A percentile compares a stretch with the other conserved stretches of the same genome.
Conservation (phyloP, 2,888 invertebrate species). For the Syrista parreyssii region DNA sequence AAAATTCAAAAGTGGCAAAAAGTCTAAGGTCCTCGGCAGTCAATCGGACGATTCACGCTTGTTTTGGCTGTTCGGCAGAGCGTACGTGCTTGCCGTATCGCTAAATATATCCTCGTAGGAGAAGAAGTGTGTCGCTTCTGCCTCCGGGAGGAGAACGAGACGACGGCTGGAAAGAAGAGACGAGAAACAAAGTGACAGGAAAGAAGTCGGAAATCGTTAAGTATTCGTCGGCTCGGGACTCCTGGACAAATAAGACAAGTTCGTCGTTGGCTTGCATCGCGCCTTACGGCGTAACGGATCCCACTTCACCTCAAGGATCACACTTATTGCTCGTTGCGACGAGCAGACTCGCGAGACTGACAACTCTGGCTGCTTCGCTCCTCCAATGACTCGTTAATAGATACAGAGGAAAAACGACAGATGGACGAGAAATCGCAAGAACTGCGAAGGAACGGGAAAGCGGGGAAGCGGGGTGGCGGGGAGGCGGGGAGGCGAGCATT, state of each 20-base stretch:
- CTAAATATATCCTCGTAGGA: not conserved
- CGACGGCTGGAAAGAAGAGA: conserved; percentile 11
- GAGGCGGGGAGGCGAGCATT: conserved; percentile 3
- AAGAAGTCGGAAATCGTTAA: conserved; percentile 63
- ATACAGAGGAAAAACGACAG: conserved; percentile 16
- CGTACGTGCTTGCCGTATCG: not conserved
- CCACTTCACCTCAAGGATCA: no score
- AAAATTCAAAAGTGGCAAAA: no score
- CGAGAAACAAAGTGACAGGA: conserved; percentile 14
- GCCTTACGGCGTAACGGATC: not conserved
- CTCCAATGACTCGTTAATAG: conserved; percentile 4
- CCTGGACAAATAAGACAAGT: conserved; percentile 62
- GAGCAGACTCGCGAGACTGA: no score
- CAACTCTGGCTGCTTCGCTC: no score
- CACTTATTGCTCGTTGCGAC: no score
- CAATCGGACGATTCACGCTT: not conserved
- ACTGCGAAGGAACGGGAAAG: conserved; percentile 31
- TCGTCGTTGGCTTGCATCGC: not conserved
- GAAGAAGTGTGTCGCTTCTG: not conserved
- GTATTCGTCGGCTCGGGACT: conserved; percentile 60
- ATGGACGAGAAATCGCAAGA: conserved; percentile 20
- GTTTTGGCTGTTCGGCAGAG: not conserved
- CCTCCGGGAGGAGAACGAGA: conserved; percentile 1
- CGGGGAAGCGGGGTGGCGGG: conserved; percentile 24
- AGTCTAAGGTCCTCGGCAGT: not conserved